These are phyloP conservation scores for Pachyuromys duprasi DNA, from an alignment of 2,797 vertebrate genomes.

Conservation along the genomic window DNA sequence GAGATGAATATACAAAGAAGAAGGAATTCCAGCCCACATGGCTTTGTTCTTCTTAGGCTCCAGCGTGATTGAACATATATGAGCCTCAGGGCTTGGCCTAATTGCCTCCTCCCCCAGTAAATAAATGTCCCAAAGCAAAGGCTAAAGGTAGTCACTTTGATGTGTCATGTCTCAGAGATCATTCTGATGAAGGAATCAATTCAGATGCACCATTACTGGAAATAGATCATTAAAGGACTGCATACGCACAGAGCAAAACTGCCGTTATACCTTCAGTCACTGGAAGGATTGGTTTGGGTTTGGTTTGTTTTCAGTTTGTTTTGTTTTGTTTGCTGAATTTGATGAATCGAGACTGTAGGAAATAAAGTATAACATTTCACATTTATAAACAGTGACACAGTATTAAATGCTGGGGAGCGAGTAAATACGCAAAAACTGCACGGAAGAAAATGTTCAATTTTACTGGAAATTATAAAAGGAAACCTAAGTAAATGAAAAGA, in stretches of 20 bases:
- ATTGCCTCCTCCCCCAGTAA: constrained; percentile 68
- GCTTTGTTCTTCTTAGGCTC: constrained; percentile 69
- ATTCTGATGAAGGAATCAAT: constrained; percentile 64
- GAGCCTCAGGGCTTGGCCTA: constrained; percentile 64
- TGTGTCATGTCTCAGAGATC: constrained; percentile 63
- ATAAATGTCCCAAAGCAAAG: constrained; percentile 72
- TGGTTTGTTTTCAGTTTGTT: not conserved
- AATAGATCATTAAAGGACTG: constrained; percentile 50
- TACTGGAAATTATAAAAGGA: constrained; percentile 36
- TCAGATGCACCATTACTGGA: constrained; percentile 53
- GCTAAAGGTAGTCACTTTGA: constrained; percentile 68
- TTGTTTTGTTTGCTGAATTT: not conserved
- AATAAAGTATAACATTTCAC: constrained; percentile 17
- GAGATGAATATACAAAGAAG: not conserved
- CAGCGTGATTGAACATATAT: constrained; percentile 58
- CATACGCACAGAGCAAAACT: not conserved
- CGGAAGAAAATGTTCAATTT: constrained; percentile 30
- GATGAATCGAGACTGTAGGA: constrained; percentile 31
- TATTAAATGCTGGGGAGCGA: not conserved
- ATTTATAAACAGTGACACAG: constrained; percentile 24
- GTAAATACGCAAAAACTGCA: constrained; percentile 42
- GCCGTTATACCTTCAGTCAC: constrained; percentile 4
- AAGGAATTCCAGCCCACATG: not conserved
- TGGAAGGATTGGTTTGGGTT: not conserved
- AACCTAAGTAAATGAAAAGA: constrained; percentile 47